Evolutionary conservation across 2,797 vertebrate species (phyloP).

Genomic region (Epinephelus coioides): DNA sequence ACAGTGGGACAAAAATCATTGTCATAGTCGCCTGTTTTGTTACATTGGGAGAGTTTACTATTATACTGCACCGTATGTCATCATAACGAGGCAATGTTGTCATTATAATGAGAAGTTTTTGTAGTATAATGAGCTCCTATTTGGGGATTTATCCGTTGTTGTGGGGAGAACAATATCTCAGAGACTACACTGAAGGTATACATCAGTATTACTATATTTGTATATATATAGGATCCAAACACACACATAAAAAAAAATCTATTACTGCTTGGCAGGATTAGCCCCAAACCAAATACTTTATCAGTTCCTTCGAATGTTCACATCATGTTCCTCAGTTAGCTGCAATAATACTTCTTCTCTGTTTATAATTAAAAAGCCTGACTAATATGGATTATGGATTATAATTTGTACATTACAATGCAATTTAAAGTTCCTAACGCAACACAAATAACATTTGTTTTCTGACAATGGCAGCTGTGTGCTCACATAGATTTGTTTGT

Average conservation of each 20-base stretch:
- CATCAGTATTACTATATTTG: no score
- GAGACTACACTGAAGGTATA: neutral
- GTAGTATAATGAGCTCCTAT: neutral
- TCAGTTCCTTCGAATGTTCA: no score
- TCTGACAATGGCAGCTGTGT: neutral
- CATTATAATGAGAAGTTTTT: neutral
- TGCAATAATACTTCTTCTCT: no score
- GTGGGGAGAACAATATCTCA: neutral
- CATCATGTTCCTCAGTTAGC: no score
- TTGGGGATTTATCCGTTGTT: neutral
- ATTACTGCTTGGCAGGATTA: no score
- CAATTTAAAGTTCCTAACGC: neutral
- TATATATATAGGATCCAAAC: no score
- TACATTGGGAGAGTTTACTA: neutral
- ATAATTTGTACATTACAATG: slow-evolving; percentile 2
- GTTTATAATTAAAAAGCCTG: no score
- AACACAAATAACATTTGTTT: neutral
- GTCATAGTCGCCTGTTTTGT: neutral
- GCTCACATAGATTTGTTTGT: neutral
- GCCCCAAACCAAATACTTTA: no score
- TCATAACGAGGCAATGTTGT: neutral
- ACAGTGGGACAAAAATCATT: neutral
- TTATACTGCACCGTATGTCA: neutral
- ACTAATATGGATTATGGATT: neutral
- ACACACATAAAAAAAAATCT: no score